Conservation (phyloP, 1,140 invertebrate genomes). For the Medauroidea extradentata region DNA sequence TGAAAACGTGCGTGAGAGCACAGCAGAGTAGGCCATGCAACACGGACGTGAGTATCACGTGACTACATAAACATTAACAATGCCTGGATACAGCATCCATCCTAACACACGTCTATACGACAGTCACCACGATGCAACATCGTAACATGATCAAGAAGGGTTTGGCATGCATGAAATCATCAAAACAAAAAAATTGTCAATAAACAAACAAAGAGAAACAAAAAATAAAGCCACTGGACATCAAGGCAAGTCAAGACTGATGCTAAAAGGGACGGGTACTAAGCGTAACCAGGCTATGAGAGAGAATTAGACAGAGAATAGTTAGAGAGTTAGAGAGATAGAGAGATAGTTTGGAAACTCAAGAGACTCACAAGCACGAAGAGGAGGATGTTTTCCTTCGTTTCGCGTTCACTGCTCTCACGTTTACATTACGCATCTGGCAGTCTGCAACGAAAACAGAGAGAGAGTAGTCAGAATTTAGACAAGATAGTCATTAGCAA, state of each 20-base stretch:
- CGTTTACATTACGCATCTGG: constrained; percentile 70
- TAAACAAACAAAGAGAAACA: too few species aligned
- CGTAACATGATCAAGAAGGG: too few species aligned
- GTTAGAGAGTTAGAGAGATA: constrained; percentile 14
- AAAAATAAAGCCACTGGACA: constrained; percentile 20
- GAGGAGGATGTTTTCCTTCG: constrained; percentile 63
- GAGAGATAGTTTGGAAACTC: constrained; percentile 43
- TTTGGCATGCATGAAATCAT: too few species aligned
- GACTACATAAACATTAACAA: too few species aligned
- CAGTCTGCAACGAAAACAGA: constrained; percentile 61
- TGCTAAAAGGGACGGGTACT: constrained; percentile 13
- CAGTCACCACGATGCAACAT: too few species aligned
- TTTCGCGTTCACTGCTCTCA: constrained; percentile 67
- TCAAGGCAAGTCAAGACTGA: constrained; percentile 15
- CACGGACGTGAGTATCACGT: too few species aligned
- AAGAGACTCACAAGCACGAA: constrained; percentile 66
- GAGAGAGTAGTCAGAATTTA: constrained; percentile 40
- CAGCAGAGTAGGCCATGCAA: neutral
- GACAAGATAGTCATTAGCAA: constrained; percentile 7
- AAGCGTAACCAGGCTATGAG: constrained; percentile 21
- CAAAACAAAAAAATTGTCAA: too few species aligned
- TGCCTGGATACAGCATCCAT: too few species aligned
- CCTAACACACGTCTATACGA: too few species aligned
- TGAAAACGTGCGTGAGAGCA: neutral
- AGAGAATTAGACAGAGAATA: neutral